Conservation (phyloP, 2,888 invertebrate species). For the Scaeva pyrastri region DNA sequence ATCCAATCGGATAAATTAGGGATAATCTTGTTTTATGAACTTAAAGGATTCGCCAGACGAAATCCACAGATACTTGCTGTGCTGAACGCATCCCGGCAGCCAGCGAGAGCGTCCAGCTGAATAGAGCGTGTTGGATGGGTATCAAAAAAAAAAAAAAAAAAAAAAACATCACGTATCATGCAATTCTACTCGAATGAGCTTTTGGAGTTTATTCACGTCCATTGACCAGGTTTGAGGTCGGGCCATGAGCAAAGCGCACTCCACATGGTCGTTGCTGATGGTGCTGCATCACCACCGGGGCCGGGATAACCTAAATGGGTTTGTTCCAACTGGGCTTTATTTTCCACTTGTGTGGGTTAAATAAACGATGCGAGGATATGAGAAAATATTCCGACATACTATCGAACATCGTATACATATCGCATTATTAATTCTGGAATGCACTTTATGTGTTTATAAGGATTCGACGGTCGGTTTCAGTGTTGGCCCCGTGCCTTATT, state of each 20-base stretch:
- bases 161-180: slow-evolving; percentile 65
- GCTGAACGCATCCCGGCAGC: slow-evolving; percentile 11
- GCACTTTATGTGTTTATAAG: slow-evolving; percentile 52
- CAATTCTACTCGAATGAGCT: slow-evolving; percentile 65
- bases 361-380: slow-evolving; percentile 47
- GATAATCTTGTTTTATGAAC: slow-evolving; percentile 74
- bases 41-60: slow-evolving; percentile 57
- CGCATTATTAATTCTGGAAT: slow-evolving; percentile 66
- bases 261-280: background rate
- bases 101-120: background rate
- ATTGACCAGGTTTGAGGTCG: slow-evolving; percentile 57
- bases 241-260: slow-evolving; percentile 7
- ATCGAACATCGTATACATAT: slow-evolving; percentile 62
- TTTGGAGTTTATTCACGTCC: slow-evolving; percentile 69
- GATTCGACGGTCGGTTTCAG: slow-evolving; percentile 13
- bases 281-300: background rate
- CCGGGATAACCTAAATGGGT: slow-evolving; percentile 20
- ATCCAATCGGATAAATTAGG: slow-evolving; percentile 74
- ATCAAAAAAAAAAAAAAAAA: background rate
- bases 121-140: slow-evolving; percentile 1
- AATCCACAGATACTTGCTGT: slow-evolving; percentile 22
- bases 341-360: slow-evolving; percentile 64
- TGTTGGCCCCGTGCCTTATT: background rate
- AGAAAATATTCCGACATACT: slow-evolving; percentile 47
- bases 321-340: slow-evolving; percentile 26